Evolutionary conservation across 2,113 vertebrate species (phyloP), one percentile per base, ranked within the genome.

Genomic region (Panthera uncia): DNA sequence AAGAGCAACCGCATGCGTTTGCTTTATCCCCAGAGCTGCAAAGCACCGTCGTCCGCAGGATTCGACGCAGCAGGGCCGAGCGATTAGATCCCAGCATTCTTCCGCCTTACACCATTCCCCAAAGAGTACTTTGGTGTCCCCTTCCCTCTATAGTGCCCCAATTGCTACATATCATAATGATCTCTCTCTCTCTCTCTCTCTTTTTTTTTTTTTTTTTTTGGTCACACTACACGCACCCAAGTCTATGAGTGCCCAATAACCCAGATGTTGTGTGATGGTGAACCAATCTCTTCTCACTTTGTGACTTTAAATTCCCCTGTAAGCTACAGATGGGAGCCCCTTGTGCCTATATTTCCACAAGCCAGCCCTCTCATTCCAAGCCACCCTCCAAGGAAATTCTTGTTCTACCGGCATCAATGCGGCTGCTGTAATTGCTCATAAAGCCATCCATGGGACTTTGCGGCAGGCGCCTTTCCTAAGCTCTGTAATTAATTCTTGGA

Each of bases 401-500:
- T 33, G 63, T 52, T 89, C 61, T 52, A 48, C 36, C 91, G 87
- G 84, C 95, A 94, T 86, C 80, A 6, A 5, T 33, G 85, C 1
- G 4, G 55, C 86, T 87, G 95, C 94, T 57, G 52, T 93, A 91
- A 97, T 87, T 89, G 84, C 96, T 92, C 94, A 86, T 76, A 83
- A 96, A 97, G 81, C 78, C 78, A 91, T 96, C 78, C 48, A 3
- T 66, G 88, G 94, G 88, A 92, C 82, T 93, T 78, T 78, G 94
- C 4, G 63, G 88, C 92, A 94, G 96, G 96, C 23, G 45, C 88
- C 93, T 97, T 97, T 92, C 52, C 95, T 91, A 86, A 97, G 94
- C 96, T 97, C 95, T 95, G 85, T 96, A 97, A 95, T 96, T 96
- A 98, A 95, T 97, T 98, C 95, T 97, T 98, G 95, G 94, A 98